Evolutionary conservation across 2,888 invertebrate species (phyloP), one percentile per base, ranked within the genome.

Genomic region (Polydesmus complanatus): DNA sequence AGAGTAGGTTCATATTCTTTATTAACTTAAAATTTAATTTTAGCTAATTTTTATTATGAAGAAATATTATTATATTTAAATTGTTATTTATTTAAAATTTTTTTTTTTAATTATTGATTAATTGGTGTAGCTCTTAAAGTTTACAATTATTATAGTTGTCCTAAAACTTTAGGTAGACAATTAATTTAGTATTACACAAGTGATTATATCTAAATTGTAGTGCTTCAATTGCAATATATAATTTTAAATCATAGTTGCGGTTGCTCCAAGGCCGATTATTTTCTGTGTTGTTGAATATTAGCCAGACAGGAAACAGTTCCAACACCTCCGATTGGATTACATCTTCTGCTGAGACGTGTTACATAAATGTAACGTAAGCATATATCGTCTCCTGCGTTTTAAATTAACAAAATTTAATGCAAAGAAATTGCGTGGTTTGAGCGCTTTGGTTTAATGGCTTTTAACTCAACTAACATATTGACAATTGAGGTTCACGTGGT

Each of bases 271-370:
- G 47, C 55, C 37, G 37, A 14, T 37, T 37, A 14, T 37, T 37
- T 8, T 37, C 37, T 8, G 37, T 49, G 58, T 51, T 47, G 58
- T 19, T 53, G 53, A 27, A 27, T 51, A 27, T 27, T 51, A 51
- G 27, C 56, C 52, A 60, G 54, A 26, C 53, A 57, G 51, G 66
- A 64, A 19, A 37, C 14, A 8, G 8, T 14, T 8, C 37, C 37
- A 37, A 37, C 5, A 37, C 37, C 37, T 8, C 37, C 37, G 37
- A 37, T 14, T 66, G 66, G 66, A 70, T 73, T 64, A 71, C 71
- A 26, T 70, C 72, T 65, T 71, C 71, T 27, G 70, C 72, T 65
- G 71, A 74, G 66, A 71, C 73, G 54, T 72, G 73, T 66, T 74
- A 70, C 65, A 72, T 73, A 60, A 71, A 72, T 66, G 73, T 73